Percentiles rank a stretch among this genome's conserved stretches.
Conservation (phyloP, 2,797 vertebrate species). For the Pristis pectinata region DNA sequence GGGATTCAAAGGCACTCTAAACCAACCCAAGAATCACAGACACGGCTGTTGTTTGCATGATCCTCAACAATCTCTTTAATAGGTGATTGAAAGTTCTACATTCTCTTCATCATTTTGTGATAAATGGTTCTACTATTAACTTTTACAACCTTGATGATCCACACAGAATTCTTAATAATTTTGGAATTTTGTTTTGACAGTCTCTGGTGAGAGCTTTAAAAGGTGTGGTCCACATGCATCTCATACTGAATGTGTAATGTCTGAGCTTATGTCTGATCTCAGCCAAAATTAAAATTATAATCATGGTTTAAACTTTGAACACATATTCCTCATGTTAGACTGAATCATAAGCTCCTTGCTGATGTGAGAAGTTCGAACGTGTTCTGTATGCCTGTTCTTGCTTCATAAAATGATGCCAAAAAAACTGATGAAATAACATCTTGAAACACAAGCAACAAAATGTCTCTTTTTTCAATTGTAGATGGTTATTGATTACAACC, state of each 20-base stretch:
- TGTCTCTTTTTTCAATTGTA: background rate
- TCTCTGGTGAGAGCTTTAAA: background rate
- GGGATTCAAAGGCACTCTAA: background rate
- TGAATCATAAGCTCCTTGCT: background rate
- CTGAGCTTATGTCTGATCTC: background rate
- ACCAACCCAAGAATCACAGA: background rate
- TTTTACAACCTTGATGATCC: background rate
- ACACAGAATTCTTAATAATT: background rate
- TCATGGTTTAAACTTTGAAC: background rate
- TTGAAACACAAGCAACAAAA: slow-evolving; percentile 1
- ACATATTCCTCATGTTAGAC: background rate
- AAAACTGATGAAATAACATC: background rate
- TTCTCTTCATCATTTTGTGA: background rate
- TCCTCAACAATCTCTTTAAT: background rate
- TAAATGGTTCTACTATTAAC: background rate
- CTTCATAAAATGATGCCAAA: background rate
- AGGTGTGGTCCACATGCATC: background rate
- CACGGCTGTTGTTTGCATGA: background rate
- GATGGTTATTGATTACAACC: background rate
- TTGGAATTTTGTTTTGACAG: background rate
- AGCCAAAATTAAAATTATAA: background rate
- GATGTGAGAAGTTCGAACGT: background rate
- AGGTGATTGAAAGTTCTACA: background rate
- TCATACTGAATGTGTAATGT: background rate
- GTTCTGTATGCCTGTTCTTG: background rate